These are phyloP conservation scores for Hybos culiciformis DNA, from an alignment of 2,888 invertebrate species.

Conservation along the genomic window DNA sequence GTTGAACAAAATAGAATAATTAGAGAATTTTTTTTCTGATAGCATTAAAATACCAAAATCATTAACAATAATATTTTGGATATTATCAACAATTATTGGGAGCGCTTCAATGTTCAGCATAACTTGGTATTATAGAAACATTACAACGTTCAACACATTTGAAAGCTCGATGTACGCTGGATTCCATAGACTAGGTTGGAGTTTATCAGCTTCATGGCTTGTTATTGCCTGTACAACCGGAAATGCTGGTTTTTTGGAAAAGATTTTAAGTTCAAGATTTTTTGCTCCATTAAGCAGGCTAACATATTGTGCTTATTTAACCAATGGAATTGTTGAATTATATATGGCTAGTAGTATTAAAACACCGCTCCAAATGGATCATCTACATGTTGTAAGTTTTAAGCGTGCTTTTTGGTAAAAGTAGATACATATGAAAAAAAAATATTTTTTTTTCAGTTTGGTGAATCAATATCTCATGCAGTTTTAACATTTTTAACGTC, in stretches of 20 bases:
- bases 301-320: constrained; percentile 58
- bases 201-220: constrained; percentile 52
- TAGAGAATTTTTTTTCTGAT: constrained; percentile 11
- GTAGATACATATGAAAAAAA: not conserved
- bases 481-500: constrained; percentile 47
- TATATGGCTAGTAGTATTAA: constrained; percentile 47
- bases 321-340: constrained; percentile 55
- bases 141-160: constrained; percentile 41
- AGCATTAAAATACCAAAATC: constrained; percentile 34
- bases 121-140: constrained; percentile 48
- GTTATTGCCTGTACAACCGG: constrained; percentile 51
- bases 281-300: constrained; percentile 52
- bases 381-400: constrained; percentile 45
- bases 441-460: constrained; percentile 33
- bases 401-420: not conserved
- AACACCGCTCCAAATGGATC: constrained; percentile 46
- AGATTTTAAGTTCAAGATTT: constrained; percentile 25
- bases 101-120: constrained; percentile 47
- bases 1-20: not conserved
- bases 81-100: constrained; percentile 33
- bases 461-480: constrained; percentile 44
- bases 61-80: constrained; percentile 26
- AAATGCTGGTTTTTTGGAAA: constrained; percentile 41
- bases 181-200: constrained; percentile 54
- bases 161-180: constrained; percentile 53